Base-by-base conservation (phyloP, 2,113 vertebrate species). In the Halcyon malimbica region DNA sequence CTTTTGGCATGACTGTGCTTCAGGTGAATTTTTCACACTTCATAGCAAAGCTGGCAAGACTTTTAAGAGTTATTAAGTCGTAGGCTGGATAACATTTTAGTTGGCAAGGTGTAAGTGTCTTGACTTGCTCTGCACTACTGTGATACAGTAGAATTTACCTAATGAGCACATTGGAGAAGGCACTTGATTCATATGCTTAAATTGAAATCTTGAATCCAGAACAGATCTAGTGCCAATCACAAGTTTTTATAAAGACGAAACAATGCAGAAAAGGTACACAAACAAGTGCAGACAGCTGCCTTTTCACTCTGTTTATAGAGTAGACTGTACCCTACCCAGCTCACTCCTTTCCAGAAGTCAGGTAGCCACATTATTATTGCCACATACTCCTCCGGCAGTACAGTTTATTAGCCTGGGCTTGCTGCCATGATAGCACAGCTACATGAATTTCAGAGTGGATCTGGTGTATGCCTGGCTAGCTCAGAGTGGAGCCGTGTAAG, bases 11-110 rank as follows among this genome's bases (percentile, higher is more conserved):
- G 70, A 46, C 50, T 90, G 48, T 83, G 87, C 84, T 97, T 96
- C 93, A 95, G 91, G 81, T 96, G 65, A 91, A 65, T 90, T 94
- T 93, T 97, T 95, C 93, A 91, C 95, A 94, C 91, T 95, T 90
- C 84, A 87, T 57, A 96, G 90, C 56, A 82, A 81, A 91, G 63
- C 59, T 95, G 93, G 94, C 82, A 96, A 65, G 84, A 80, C 84
- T 87, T 96, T 87, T 80, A 90, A 91, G 67, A 50, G 67, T 83
- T 91, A 87, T 71, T 89, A 91, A 95, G 70, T 93, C 0, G 5
- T 90, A 79, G 83, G 62, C 50, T 92, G 62, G 69, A 65, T 93
- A 94, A 89, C 77, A 87, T 91, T 96, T 91, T 90, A 76, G 69
- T 89, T 94, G 96, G 94, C 93, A 95, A 89, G 57, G 25, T 0